These are phyloP conservation scores for Alloscopus bannaensis DNA, from an alignment of 2,888 invertebrate genomes.

Conservation along the genomic window DNA sequence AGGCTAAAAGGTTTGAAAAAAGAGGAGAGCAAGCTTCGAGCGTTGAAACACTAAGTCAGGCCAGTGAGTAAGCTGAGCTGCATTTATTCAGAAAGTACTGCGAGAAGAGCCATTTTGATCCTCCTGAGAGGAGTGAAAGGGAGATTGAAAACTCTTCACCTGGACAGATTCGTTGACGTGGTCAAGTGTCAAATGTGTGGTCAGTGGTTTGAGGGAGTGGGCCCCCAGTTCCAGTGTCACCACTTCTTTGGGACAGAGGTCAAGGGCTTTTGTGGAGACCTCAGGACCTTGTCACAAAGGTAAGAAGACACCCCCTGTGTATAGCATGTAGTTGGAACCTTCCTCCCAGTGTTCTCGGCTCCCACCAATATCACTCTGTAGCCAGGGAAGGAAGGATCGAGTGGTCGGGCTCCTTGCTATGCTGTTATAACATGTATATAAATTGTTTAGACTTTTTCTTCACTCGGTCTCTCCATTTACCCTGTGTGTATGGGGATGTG, in stretches of 20 bases:
- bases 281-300: constrained; percentile 57
- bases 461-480: constrained; percentile 1
- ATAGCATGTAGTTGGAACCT: constrained; percentile 62
- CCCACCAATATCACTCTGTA: constrained; percentile 15
- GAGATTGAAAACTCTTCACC: constrained; percentile 59
- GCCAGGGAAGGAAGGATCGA: constrained; percentile 69
- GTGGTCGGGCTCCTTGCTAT: constrained; percentile 45
- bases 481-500: background rate
- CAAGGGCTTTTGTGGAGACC: constrained; percentile 56
- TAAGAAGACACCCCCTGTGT: constrained; percentile 66
- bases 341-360: constrained; percentile 46
- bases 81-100: constrained; percentile 12
- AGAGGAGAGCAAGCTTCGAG: constrained; percentile 51
- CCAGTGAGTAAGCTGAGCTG: constrained; percentile 2
- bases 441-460: background rate
- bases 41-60: background rate
- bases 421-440: constrained; percentile 9
- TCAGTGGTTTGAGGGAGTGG: constrained; percentile 43
- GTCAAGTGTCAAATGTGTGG: constrained; percentile 66
- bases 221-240: constrained; percentile 57
- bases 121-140: constrained; percentile 67
- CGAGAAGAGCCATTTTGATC: constrained; percentile 58
- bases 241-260: constrained; percentile 52
- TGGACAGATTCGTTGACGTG: constrained; percentile 47
- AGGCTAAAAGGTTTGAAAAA: constrained; percentile 10